Evolutionary conservation across 2,797 vertebrate genomes (phyloP).

Genomic region (Poeciliopsis presidionis): DNA sequence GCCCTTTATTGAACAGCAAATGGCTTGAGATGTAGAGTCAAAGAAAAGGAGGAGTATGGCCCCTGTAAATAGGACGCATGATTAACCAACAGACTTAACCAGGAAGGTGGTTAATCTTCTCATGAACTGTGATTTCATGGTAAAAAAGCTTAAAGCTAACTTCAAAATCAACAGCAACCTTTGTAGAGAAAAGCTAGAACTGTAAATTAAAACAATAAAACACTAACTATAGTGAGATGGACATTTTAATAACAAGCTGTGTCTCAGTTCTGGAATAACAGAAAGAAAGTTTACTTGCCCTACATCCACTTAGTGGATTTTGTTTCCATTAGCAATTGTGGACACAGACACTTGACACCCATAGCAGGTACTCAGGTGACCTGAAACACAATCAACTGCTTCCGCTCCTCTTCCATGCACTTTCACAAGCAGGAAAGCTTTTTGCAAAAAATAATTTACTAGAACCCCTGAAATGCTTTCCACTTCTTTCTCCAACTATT

Average conservation of each 20-base stretch:
- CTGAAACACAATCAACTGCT: slow-evolving; percentile 28
- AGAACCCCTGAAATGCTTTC: neutral
- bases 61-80: neutral
- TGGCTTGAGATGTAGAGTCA: neutral
- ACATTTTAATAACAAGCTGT: neutral
- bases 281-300: slow-evolving; percentile 12
- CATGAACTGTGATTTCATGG: neutral
- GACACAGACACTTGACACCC: slow-evolving; percentile 36
- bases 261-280: neutral
- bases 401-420: neutral
- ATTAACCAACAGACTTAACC: neutral
- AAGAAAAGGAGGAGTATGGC: neutral
- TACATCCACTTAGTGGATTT: slow-evolving; percentile 2
- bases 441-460: neutral
- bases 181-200: neutral
- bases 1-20: neutral
- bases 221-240: neutral
- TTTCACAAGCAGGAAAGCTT: neutral
- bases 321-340: slow-evolving; percentile 35
- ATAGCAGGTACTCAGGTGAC: slow-evolving; percentile 12
- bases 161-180: neutral
- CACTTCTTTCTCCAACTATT: slow-evolving; percentile 1
- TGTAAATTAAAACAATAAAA: neutral
- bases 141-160: neutral
- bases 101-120: neutral